Conservation (phyloP, 2,113 vertebrate species). For the Melanerpes aurifrons region DNA sequence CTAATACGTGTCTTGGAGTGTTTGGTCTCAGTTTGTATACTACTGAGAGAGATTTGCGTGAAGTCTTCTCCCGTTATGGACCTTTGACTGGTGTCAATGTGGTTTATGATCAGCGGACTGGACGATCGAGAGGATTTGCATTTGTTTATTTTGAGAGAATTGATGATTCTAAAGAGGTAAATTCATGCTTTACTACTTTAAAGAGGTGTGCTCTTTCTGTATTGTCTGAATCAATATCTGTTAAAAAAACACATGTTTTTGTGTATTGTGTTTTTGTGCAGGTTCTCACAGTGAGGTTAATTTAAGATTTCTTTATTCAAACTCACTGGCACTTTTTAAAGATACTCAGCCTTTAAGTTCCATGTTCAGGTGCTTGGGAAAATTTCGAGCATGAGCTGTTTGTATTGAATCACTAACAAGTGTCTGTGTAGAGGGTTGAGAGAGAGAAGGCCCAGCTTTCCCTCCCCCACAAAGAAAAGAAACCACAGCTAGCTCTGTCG, state of each 20-base stretch:
- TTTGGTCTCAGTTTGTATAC: conserved; percentile 96
- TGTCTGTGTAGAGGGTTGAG: not conserved
- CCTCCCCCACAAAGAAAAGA: no score
- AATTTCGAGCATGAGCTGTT: not conserved
- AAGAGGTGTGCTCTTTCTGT: not conserved
- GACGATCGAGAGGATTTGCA: conserved; percentile 91
- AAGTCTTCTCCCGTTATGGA: conserved; percentile 93
- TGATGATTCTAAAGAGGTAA: conserved; percentile 94
- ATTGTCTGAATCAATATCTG: not conserved
- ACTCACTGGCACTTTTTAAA: not conserved
- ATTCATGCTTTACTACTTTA: not conserved
- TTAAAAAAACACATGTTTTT: not conserved
- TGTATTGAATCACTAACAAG: not conserved
- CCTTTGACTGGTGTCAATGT: conserved; percentile 92
- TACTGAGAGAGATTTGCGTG: conserved; percentile 91
- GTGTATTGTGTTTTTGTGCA: not conserved
- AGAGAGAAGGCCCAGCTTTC: no score
- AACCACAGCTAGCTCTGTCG: no score
- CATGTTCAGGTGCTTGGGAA: not conserved
- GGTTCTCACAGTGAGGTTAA: not conserved
- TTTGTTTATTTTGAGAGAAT: conserved; percentile 95
- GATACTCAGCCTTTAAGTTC: not conserved
- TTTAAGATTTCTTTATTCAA: not conserved
- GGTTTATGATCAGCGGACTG: conserved; percentile 93
- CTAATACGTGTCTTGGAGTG: conserved; percentile 92